Base-by-base conservation (phyloP, 2,113 vertebrate genomes). In the Melanostigma gelatinosum region DNA sequence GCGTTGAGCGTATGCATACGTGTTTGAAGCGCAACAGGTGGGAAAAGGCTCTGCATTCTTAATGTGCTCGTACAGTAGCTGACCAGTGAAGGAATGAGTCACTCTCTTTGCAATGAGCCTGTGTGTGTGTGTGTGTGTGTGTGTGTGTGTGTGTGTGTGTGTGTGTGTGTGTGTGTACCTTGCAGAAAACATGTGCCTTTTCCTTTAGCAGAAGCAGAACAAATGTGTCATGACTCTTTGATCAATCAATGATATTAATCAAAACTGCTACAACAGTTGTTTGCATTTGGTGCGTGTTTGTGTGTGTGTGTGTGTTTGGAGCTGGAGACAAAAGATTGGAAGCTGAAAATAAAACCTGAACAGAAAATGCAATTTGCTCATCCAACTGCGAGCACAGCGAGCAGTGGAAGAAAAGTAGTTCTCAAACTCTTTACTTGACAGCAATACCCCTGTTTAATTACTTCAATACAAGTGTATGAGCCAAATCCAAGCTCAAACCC, bases 51-150 rank as follows among this genome's bases (percentile, higher is more conserved):
- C 62, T 40, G 20, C n/a, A 15, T 55, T 62, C 36, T 72, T 69
- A 29, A 63, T 62, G 8, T 81, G 68, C 68, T 88, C 86, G 79
- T 74, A 72, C 64, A 78, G 72, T 72, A 84, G 84, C 55, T 77
- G 67, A 74, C 42, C 86, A 61, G 69, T 1, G 52, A 82, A 67
- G 71, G 75, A 82, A 76, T 58, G 75, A 79, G 80, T 81, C 72
- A 70, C 58, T 75, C 52, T 42, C 54, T 81, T 20, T 67, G 58
- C 65, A 85, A 80, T 74, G 40, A 83, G 52, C 46, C 18, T 13
- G n/a, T n/a, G 54, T 50, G 38, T 55, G 18, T 62, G 72, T 12
- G 22, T 34, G 29, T 18, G n/a, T 58, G 10, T 18, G n/a, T n/a
- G 54, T 50, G 38, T 55, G 18, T 62, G 72, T 64, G 9, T 57